phyloP scores from a whole-genome alignment of 2,797 vertebrate species.

The Sebastes hubbsi region DNA sequence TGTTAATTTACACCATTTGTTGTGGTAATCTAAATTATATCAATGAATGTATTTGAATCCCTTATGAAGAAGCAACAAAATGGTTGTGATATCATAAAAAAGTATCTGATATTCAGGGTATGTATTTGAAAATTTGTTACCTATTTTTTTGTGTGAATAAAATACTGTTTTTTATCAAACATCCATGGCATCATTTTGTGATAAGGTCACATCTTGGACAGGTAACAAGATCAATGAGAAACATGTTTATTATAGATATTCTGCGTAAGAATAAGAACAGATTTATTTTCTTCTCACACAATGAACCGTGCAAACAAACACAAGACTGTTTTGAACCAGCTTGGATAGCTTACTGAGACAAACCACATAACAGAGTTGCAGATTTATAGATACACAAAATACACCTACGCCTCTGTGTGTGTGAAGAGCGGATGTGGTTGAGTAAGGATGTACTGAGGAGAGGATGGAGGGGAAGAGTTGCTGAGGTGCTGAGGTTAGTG shows the following conservation, averaged over 20 bases:
- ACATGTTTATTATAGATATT: not conserved
- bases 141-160: slow-evolving; percentile 53
- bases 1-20: slow-evolving; percentile 9
- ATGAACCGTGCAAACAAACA: not conserved
- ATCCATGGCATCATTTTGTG: not conserved
- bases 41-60: slow-evolving; percentile 29
- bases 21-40: slow-evolving; percentile 21
- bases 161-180: slow-evolving; percentile 24
- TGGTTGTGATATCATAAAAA: slow-evolving; percentile 39
- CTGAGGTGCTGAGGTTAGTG: slow-evolving; percentile 10
- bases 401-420: not conserved
- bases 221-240: not conserved
- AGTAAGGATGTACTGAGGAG: slow-evolving; percentile 40
- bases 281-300: not conserved
- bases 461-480: slow-evolving; percentile 1
- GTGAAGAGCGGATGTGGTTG: slow-evolving; percentile 64
- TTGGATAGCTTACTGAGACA: not conserved
- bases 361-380: slow-evolving; percentile 27
- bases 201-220: not conserved
- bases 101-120: slow-evolving; percentile 77
- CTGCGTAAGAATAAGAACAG: not conserved
- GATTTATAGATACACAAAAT: not conserved
- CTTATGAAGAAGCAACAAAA: slow-evolving; percentile 24
- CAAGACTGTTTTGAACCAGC: not conserved
- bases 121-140: slow-evolving; percentile 3